Percentiles rank a stretch among this genome's conserved stretches.
These are phyloP conservation scores for Hydrozoanthus tunicans DNA, from an alignment of 64 coral and sea anemone species.

Conservation along the genomic window DNA sequence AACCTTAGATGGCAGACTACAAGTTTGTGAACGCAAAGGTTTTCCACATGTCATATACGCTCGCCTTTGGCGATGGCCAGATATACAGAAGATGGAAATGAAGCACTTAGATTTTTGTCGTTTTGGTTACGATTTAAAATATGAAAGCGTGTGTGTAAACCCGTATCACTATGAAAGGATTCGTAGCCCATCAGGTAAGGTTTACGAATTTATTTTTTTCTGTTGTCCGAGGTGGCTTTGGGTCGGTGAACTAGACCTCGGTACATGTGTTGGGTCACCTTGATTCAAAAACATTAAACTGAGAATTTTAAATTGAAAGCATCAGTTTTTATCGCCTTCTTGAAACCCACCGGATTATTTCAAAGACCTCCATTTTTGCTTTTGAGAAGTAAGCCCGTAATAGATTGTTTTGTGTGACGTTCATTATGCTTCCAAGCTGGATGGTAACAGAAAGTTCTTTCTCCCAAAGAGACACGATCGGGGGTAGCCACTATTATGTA, in stretches of 20 bases:
- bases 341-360: not conserved
- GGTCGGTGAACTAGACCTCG: conserved; percentile 28
- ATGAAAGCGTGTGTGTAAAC: conserved; percentile 95
- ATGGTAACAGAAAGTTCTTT: conserved; percentile 7
- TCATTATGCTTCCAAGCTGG: conserved; percentile 16
- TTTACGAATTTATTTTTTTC: conserved; percentile 18
- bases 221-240: not conserved
- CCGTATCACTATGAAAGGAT: conserved; percentile 96
- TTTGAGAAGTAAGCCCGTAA: not conserved
- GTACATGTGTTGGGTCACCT: conserved; percentile 29
- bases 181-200: conserved; percentile 86
- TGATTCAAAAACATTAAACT: not conserved
- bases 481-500: conserved; percentile 50
- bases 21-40: conserved; percentile 96
- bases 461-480: conserved; percentile 41
- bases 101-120: conserved; percentile 97
- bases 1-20: conserved; percentile 95
- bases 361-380: not conserved
- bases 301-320: not conserved
- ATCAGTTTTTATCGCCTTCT: not conserved
- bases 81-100: conserved; percentile 99
- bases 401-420: not conserved
- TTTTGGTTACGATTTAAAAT: conserved; percentile 96
- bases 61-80: conserved; percentile 94
- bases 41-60: conserved; percentile 99